These are phyloP conservation scores for Pedionomus torquatus DNA, from an alignment of 2,113 vertebrate species.

Conservation along the genomic window DNA sequence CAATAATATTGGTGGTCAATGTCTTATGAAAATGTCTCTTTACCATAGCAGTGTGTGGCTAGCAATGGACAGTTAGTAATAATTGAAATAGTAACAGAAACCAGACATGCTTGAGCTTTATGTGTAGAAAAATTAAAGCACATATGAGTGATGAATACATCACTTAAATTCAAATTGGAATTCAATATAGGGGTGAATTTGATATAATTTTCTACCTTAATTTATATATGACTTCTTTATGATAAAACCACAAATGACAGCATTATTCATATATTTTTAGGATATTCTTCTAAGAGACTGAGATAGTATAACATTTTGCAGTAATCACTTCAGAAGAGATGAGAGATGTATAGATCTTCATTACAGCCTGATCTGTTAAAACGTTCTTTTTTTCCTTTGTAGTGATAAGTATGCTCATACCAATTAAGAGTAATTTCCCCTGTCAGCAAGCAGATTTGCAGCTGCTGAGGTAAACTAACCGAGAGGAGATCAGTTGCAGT, in stretches of 20 bases:
- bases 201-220: background rate
- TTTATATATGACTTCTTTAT: background rate
- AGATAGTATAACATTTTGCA: background rate
- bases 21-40: background rate
- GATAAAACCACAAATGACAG: background rate
- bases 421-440: background rate
- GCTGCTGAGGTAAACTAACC: background rate
- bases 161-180: background rate
- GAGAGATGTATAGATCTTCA: background rate
- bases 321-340: background rate
- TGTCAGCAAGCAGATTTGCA: background rate
- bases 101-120: background rate
- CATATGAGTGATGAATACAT: background rate
- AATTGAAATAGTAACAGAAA: background rate
- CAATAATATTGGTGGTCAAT: background rate
- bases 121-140: background rate
- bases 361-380: background rate
- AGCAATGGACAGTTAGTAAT: background rate
- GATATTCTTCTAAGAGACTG: background rate
- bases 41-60: background rate
- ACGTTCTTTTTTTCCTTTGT: background rate
- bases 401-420: background rate
- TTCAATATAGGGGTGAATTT: background rate
- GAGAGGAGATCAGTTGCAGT: background rate
- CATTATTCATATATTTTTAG: background rate